Evolutionary conservation across 2,797 vertebrate species (phyloP).

Genomic region (Myoxocephalus aenaeus): DNA sequence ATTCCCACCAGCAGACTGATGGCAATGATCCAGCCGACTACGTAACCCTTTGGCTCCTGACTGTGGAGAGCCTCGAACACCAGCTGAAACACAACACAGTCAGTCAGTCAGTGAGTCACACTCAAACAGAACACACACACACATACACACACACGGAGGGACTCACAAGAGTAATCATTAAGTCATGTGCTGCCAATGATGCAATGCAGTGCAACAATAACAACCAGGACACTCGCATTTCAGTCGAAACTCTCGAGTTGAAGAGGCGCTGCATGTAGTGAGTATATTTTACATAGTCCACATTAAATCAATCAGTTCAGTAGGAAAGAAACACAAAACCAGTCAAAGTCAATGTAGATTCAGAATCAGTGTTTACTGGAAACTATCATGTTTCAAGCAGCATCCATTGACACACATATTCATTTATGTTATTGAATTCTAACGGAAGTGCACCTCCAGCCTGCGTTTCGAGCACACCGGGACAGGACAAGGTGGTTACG

Average conservation of each 20-base stretch:
- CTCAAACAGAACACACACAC: conserved; percentile 25
- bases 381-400: not conserved
- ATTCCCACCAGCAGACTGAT: conserved; percentile 98
- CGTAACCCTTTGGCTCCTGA: conserved; percentile 96
- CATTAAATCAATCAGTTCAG: not conserved
- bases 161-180: conserved; percentile 34
- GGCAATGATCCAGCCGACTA: conserved; percentile 99
- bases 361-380: not conserved
- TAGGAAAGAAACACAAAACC: not conserved
- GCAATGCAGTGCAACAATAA: conserved; percentile 61
- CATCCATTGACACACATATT: not conserved
- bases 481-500: not conserved
- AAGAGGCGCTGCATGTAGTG: conserved; percentile 9
- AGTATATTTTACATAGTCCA: not conserved
- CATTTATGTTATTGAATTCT: not conserved
- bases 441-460: not conserved
- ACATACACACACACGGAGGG: conserved; percentile 24
- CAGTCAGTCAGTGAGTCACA: conserved; percentile 54
- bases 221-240: conserved; percentile 42
- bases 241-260: not conserved
- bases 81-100: conserved; percentile 87
- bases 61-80: conserved; percentile 99
- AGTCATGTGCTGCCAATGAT: conserved; percentile 61
- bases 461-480: not conserved
- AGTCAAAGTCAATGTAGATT: not conserved